Conservation (phyloP, 2,797 vertebrate genomes). For the Fistularia commersonii region DNA sequence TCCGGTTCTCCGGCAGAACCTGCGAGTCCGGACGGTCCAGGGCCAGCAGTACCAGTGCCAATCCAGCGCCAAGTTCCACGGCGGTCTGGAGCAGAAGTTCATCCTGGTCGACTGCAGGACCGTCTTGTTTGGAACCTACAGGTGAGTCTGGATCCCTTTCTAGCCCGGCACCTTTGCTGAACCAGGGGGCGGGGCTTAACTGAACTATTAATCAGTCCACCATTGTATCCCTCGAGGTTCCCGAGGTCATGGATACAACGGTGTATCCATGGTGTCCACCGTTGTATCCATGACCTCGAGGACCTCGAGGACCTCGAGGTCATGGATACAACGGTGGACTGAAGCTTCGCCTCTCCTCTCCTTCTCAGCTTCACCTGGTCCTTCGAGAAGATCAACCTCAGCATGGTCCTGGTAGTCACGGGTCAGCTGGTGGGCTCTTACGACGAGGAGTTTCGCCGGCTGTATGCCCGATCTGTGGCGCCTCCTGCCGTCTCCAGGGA, state of each 20-base stretch:
- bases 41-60: slow-evolving; percentile 88
- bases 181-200: too few relatives aligned
- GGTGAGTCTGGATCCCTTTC: slow-evolving; percentile 68
- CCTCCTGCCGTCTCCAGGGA: slow-evolving; percentile 65
- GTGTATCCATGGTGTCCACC: too few relatives aligned
- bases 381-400: slow-evolving; percentile 90
- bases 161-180: too few relatives aligned
- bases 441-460: slow-evolving; percentile 89
- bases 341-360: not conserved
- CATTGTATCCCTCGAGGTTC: too few relatives aligned
- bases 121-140: slow-evolving; percentile 89
- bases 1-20: slow-evolving; percentile 72
- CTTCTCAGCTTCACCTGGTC: slow-evolving; percentile 88
- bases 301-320: too few relatives aligned
- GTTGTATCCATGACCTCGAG: too few relatives aligned
- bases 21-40: slow-evolving; percentile 86
- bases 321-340: not conserved
- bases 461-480: slow-evolving; percentile 83
- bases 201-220: too few relatives aligned
- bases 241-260: too few relatives aligned
- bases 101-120: slow-evolving; percentile 86
- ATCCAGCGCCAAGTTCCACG: slow-evolving; percentile 85
- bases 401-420: slow-evolving; percentile 91
- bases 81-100: slow-evolving; percentile 88
- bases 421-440: slow-evolving; percentile 87